Evolutionary conservation across 2,797 vertebrate genomes (phyloP), one percentile per base, ranked within the genome.

Genomic region (Sciurus vulgaris): DNA sequence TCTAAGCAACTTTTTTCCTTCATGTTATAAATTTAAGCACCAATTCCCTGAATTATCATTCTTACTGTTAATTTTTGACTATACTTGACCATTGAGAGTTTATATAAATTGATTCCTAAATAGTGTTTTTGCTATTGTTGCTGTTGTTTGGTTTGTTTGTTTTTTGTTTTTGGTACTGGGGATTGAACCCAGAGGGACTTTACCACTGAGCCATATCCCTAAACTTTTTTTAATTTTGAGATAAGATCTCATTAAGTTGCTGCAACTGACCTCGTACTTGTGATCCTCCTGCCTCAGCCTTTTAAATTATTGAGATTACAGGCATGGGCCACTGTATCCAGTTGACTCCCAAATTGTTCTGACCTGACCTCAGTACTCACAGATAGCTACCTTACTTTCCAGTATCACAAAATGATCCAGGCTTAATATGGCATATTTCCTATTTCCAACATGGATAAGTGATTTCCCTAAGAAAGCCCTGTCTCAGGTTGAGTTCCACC

Each of bases 1-100:
- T 88, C 28, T 33, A 73, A 67, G 41, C 51, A 13, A 28, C 28
- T 74, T 86, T 44, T 28, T 13, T 69, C 69, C 13, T 41, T 84
- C 83, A 83, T 87, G 18, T 78, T 63, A 73, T 56, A 54, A 94
- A 88, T 81, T 88, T 67, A 95, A 77, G 49, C 76, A 73, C 47
- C 35, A 69, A 30, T 33, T 28, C 47, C 63, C 54, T 49, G 67
- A 59, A 17, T 76, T 38, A 65, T 76, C 35, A 70, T 51, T 61
- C 38, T 38, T 77, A 51, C 56, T 86, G 18, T 79, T 92, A 44
- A 51, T 67, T 33, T 88, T 77, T 86, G 81, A 74, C 3, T 35
- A 77, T 69, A 61, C 95, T 85, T 76, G 61, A 17, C 7, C 63
- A 77, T 30, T 85, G 5, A 92, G 38, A 74, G 17, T 7, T 76